Conservation (phyloP, 2,888 invertebrate genomes). For the Scrobipalpa costella region DNA sequence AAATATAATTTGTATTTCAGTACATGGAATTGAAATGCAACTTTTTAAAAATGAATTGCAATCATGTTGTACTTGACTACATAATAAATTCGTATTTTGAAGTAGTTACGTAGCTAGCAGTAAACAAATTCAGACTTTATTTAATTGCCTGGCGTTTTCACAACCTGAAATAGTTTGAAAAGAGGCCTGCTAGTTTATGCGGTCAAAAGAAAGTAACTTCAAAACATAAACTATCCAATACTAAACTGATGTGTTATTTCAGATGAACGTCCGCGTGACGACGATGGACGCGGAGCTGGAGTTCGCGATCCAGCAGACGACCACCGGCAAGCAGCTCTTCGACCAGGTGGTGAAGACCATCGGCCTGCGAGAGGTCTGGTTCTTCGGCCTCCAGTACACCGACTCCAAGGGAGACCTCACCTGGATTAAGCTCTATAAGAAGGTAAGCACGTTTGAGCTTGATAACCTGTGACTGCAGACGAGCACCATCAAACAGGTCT, state of each 20-base stretch:
- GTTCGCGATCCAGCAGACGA: slow-evolving; percentile 99
- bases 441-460: slow-evolving; percentile 84
- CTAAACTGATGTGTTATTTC: slow-evolving; percentile 40
- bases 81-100: too few species aligned
- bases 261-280: slow-evolving; percentile 99
- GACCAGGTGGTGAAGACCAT: slow-evolving; percentile 99
- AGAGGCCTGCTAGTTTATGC: too few species aligned
- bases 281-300: slow-evolving; percentile 99
- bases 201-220: too few species aligned
- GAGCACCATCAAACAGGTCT: slow-evolving; percentile 99
- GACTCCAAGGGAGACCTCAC: slow-evolving; percentile 99
- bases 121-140: too few species aligned
- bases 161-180: too few species aligned
- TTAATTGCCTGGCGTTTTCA: too few species aligned
- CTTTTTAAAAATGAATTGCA: too few species aligned
- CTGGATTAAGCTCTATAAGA: slow-evolving; percentile 99
- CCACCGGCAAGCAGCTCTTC: slow-evolving; percentile 99
- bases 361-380: slow-evolving; percentile 99
- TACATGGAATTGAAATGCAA: too few species aligned
- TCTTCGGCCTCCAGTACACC: slow-evolving; percentile 99
- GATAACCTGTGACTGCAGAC: slow-evolving; percentile 82
- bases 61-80: too few species aligned
- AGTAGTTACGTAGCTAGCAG: too few species aligned
- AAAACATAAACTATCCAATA: background rate
- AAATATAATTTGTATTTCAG: too few species aligned